A percentile compares a stretch with the other conserved stretches of the same genome.
Evolutionary conservation across 2,113 vertebrate genomes (phyloP).

Genomic region (Antennarius striatus): DNA sequence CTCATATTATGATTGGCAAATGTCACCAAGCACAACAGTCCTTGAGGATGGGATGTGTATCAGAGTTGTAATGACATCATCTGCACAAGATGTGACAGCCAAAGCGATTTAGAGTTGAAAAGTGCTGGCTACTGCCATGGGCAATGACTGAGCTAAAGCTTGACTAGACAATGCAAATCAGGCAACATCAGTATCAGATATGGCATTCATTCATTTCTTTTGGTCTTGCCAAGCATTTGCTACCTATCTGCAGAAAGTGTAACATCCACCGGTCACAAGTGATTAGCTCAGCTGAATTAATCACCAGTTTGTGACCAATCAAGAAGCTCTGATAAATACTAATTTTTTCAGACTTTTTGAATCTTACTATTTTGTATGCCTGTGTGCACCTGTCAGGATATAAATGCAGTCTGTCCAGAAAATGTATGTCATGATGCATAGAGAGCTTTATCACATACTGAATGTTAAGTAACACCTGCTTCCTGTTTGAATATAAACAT

Average conservation of each 20-base stretch:
- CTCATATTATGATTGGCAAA: conserved; percentile 66
- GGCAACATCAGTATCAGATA: conserved; percentile 45
- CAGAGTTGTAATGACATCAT: conserved; percentile 72
- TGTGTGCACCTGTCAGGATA: too few species aligned
- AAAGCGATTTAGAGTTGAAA: conserved; percentile 55
- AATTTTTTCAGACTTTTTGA: too few species aligned
- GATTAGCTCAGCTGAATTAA: conserved; percentile 23
- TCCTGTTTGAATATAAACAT: conserved; percentile 10
- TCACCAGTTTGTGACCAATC: conserved; percentile 15
- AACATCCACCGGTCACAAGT: conserved; percentile 1
- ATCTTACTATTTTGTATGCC: too few species aligned
- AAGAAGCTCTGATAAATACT: too few species aligned
- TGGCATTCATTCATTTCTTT: conserved; percentile 25
- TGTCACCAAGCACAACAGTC: conserved; percentile 55
- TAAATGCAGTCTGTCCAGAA: too few species aligned
- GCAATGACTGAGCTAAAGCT: conserved; percentile 51
- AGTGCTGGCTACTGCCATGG: conserved; percentile 64
- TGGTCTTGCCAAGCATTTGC: too few species aligned
- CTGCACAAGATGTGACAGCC: conserved; percentile 64
- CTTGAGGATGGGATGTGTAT: conserved; percentile 62
- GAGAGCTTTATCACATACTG: too few species aligned
- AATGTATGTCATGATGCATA: too few species aligned
- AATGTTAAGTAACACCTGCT: not conserved
- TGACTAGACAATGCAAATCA: conserved; percentile 63
- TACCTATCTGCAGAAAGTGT: not conserved